Base-by-base conservation (phyloP, 2,797 vertebrate genomes). In the Phalanger gymnotis region DNA sequence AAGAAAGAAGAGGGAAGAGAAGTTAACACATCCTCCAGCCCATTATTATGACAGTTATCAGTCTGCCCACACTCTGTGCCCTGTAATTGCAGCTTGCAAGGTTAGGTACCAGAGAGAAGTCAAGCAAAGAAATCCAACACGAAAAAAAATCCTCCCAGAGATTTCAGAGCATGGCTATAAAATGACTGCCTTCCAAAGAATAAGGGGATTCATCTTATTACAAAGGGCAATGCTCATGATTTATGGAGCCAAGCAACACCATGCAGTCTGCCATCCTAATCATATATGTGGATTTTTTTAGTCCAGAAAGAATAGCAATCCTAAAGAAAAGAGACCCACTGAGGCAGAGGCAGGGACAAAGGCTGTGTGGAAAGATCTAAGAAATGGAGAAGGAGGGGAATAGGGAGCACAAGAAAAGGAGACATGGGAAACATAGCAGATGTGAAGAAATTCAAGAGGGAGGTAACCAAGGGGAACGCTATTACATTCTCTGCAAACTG, bases 181-280 rank as follows among this genome's bases (percentile, higher is more conserved):
- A 96, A 92, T 95, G 87, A 47, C 92, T 94, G 54, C 34, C 51
- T 94, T 97, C 94, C 94, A 93, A 54, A 61, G 91, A 94, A 95
- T 47, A 13, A 0, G 34, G 94, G 53, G 28, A 52, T 53, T 61
- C 96, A 54, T 95, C 93, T 47, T 3, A 92, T 54, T 95, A 96
- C 61, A 96, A 92, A 28, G 93, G 91, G 56, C 58, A 57, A 93
- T 10, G 55, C 54, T 94, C 25, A 54, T 91, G 31, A 91, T 96
- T 97, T 94, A 96, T 10, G 93, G 97, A 98, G 31, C 51, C 97
- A 96, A 96, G 89, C 58, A 53, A 97, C 95, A 87, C n/a, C 87
- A 40, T 34, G 94, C 47, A 40, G 12, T 55, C 51, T 93, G 61
- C 92, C 2, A 87, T 95, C 7, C 16, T 90, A 94, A 93, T 47